phyloP scores from a whole-genome alignment of 2,888 invertebrate species.

The Papilio gigon region DNA sequence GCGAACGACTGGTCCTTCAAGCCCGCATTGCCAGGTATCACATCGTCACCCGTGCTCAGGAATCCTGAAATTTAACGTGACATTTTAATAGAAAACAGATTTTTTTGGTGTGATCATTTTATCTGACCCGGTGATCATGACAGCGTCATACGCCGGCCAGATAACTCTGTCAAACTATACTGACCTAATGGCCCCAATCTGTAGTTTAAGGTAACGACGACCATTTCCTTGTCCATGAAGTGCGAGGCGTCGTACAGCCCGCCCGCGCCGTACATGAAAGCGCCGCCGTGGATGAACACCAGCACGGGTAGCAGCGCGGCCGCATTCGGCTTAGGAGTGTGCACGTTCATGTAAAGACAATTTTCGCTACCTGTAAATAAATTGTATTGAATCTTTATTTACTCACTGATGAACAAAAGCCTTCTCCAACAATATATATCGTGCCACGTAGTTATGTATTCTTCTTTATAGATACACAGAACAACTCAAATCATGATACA shows the following conservation, averaged over 20 bases:
- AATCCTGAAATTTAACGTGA: slow-evolving; percentile 83
- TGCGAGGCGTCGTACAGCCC: slow-evolving; percentile 79
- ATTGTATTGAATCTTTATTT: not conserved
- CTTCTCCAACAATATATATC: too few relatives aligned
- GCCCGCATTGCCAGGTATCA: slow-evolving; percentile 87
- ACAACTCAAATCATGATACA: too few relatives aligned
- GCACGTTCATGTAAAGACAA: slow-evolving; percentile 85
- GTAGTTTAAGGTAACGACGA: slow-evolving; percentile 87
- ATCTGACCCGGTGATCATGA: not conserved
- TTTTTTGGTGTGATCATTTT: not conserved
- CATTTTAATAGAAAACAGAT: not conserved
- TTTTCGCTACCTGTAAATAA: slow-evolving; percentile 83
- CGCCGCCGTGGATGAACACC: slow-evolving; percentile 86
- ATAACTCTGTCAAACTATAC: slow-evolving; percentile 39
- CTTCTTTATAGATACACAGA: too few relatives aligned
- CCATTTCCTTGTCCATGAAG: slow-evolving; percentile 84
- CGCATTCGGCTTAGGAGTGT: slow-evolving; percentile 76
- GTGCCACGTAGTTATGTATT: too few relatives aligned
- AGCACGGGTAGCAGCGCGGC: slow-evolving; percentile 82
- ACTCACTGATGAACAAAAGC: too few relatives aligned
- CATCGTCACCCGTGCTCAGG: slow-evolving; percentile 87
- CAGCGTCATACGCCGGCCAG: too few relatives aligned
- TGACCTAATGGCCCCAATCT: slow-evolving; percentile 87
- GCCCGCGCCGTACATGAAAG: slow-evolving; percentile 86
- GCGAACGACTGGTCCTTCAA: slow-evolving; percentile 88